These are phyloP conservation scores for Drosophila guanche DNA, from an alignment of 1,140 invertebrate species.

Conservation along the genomic window DNA sequence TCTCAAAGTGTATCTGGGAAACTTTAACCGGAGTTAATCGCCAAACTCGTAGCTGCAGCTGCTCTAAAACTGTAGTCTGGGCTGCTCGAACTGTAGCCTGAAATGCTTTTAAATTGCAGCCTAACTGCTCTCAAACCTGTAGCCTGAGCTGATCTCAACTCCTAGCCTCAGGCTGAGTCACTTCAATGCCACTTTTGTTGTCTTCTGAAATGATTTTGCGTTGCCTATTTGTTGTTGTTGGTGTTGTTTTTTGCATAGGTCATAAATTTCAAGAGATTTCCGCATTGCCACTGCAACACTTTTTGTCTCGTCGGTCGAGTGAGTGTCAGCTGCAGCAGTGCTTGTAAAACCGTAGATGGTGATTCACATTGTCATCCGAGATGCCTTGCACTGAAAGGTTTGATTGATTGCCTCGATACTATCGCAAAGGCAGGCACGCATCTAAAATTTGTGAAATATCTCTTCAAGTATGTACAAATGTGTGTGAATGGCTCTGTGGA, in stretches of 20 bases:
- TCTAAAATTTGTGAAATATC: too few relatives aligned
- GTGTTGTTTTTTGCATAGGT: conserved; percentile 25
- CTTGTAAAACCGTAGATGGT: background rate
- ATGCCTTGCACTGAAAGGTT: conserved; percentile 9
- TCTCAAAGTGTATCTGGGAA: background rate
- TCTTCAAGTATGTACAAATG: too few relatives aligned
- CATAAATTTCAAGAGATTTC: conserved; percentile 38
- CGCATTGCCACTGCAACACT: conserved; percentile 22
- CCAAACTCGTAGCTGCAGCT: background rate
- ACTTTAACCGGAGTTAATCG: conserved; percentile 2
- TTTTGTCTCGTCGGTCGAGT: background rate
- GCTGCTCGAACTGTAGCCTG: too few relatives aligned
- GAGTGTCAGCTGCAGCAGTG: too few relatives aligned
- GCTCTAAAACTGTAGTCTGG: conserved; percentile 7
- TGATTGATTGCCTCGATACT: conserved; percentile 15
- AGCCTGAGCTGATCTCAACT: conserved; percentile 12
- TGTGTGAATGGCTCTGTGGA: too few relatives aligned
- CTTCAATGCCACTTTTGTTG: background rate
- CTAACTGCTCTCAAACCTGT: conserved; percentile 2
- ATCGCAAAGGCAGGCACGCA: too few relatives aligned
- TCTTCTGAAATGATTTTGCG: background rate
- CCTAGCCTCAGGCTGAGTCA: conserved; percentile 12
- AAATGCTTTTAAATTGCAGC: too few relatives aligned
- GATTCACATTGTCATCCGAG: conserved; percentile 6
- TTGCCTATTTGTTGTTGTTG: background rate